Conservation (phyloP, 1,140 invertebrate genomes). For the Aphaenogaster ashmeadi region DNA sequence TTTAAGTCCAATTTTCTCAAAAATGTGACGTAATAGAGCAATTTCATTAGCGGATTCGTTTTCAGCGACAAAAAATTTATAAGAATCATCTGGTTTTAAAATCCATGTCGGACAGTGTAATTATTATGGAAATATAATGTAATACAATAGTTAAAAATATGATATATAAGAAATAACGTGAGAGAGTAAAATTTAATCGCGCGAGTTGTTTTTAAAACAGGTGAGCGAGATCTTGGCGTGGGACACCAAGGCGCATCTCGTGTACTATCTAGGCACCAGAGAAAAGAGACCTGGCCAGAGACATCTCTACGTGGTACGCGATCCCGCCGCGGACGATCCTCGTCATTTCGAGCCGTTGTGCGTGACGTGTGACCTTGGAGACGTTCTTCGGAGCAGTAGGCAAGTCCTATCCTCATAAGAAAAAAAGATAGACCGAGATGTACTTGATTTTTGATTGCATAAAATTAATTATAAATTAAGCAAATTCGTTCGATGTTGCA, state of each 20-base stretch:
- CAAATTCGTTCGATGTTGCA: slow-evolving; percentile 66
- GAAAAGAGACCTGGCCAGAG: slow-evolving; percentile 94
- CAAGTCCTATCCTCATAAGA: slow-evolving; percentile 74
- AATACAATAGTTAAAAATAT: background rate
- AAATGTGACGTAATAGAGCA: too few species aligned
- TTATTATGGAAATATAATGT: background rate
- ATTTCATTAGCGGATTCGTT: too few species aligned
- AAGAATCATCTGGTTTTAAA: too few species aligned
- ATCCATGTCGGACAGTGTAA: background rate
- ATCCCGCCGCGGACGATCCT: slow-evolving; percentile 90
- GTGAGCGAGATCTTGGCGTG: slow-evolving; percentile 94
- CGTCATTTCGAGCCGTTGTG: slow-evolving; percentile 92
- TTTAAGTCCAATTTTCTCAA: too few species aligned
- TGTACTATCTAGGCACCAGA: slow-evolving; percentile 94
- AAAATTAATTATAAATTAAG: background rate
- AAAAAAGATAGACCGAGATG: background rate
- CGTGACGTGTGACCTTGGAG: slow-evolving; percentile 92
- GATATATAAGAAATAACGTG: background rate
- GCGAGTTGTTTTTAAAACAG: slow-evolving; percentile 75
- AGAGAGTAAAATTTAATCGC: background rate
- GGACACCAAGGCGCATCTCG: slow-evolving; percentile 93
- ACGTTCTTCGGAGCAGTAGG: slow-evolving; percentile 91
- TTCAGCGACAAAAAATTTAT: too few species aligned
- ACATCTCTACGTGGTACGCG: slow-evolving; percentile 93
- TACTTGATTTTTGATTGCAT: background rate